Evolutionary conservation across 2,888 invertebrate genomes (phyloP).

Genomic region (Drosophila silvestris): DNA sequence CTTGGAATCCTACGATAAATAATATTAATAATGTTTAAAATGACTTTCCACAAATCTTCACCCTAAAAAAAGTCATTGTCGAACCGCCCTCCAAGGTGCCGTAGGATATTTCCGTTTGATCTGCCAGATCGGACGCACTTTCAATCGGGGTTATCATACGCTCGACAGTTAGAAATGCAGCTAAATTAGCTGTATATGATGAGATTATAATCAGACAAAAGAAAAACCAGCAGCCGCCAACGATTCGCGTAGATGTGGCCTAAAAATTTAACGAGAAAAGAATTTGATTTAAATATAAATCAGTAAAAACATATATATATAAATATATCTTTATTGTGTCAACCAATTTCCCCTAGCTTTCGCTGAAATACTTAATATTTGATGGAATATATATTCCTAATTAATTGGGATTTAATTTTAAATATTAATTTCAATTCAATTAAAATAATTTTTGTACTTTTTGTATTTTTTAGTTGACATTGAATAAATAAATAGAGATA

Average conservation of each 20-base stretch:
- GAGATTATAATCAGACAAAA: conserved; percentile 99
- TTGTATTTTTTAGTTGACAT: neutral
- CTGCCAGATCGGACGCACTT: conserved; percentile 97
- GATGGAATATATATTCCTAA: neutral
- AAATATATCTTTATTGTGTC: neutral
- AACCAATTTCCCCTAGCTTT: neutral
- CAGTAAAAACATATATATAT: neutral
- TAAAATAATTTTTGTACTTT: neutral
- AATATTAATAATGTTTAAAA: neutral
- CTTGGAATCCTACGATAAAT: conserved; percentile 90
- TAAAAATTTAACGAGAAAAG: conserved; percentile 78
- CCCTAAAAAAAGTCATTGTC: conserved; percentile 98
- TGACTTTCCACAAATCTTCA: conserved; percentile 78
- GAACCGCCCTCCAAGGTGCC: conserved; percentile 97
- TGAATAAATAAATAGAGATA: neutral
- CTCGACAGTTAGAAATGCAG: conserved; percentile 99
- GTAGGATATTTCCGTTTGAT: conserved; percentile 96
- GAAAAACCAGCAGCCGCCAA: conserved; percentile 99
- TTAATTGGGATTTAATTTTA: neutral
- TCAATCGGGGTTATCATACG: conserved; percentile 98
- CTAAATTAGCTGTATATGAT: conserved; percentile 97
- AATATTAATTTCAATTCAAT: neutral
- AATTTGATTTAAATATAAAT: neutral
- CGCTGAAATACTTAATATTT: neutral
- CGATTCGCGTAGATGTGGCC: conserved; percentile 97